Conservation (phyloP, 2,888 invertebrate species). For the Liodrosophila aerea region DNA sequence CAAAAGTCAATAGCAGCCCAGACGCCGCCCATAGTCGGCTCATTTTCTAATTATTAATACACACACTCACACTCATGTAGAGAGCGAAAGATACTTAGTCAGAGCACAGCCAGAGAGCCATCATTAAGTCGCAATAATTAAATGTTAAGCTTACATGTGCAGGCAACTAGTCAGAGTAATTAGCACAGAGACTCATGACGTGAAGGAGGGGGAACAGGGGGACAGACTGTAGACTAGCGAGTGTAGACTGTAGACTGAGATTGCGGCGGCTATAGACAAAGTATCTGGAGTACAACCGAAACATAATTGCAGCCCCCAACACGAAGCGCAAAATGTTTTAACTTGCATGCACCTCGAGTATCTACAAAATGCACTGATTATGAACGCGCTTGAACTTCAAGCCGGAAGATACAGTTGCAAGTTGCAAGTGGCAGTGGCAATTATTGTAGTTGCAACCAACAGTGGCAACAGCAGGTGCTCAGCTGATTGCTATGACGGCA, state of each 20-base stretch:
- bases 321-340: conserved; percentile 62
- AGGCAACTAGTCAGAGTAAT: conserved; percentile 74
- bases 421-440: conserved; percentile 15
- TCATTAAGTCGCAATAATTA: conserved; percentile 78
- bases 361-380: conserved; percentile 75
- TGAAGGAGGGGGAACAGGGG: no score
- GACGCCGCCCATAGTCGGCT: conserved; percentile 56
- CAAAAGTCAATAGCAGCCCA: conserved; percentile 58
- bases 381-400: conserved; percentile 18
- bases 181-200: conserved; percentile 52
- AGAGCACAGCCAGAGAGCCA: conserved; percentile 48
- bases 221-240: conserved; percentile 18
- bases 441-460: conserved; percentile 9
- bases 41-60: conserved; percentile 74
- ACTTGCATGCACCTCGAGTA: conserved; percentile 61
- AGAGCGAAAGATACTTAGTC: conserved; percentile 12
- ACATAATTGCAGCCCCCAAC: conserved; percentile 70
- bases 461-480: conserved; percentile 36
- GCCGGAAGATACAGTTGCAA: conserved; percentile 6
- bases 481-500: conserved; percentile 28
- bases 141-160: conserved; percentile 75
- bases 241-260: conserved; percentile 20
- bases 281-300: conserved; percentile 74
- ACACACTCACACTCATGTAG: conserved; percentile 32
- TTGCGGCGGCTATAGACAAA: conserved; percentile 55